These are phyloP conservation scores for Drosophila rufa DNA, from an alignment of 1,140 invertebrate genomes.

Conservation along the genomic window DNA sequence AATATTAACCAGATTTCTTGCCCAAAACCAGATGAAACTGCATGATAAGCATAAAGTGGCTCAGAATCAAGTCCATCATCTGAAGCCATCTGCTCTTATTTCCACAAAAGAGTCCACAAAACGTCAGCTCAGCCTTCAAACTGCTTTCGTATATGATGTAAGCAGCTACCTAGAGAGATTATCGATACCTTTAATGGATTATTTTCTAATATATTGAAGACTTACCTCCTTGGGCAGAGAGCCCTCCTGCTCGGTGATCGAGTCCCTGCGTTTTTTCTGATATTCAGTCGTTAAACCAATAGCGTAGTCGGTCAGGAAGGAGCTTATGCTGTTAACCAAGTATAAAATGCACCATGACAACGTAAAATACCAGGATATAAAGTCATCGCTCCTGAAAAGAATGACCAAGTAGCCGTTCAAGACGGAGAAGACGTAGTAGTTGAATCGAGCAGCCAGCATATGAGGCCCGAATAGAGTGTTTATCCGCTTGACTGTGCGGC, in stretches of 20 bases:
- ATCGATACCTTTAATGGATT: too few relatives aligned
- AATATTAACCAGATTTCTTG: neutral
- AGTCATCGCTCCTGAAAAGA: neutral
- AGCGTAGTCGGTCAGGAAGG: neutral
- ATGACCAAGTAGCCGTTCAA: neutral
- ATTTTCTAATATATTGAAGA: neutral
- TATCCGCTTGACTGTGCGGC: neutral
- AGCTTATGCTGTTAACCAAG: neutral
- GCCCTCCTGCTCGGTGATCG: neutral
- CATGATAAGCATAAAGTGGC: neutral
- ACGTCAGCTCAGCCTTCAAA: neutral
- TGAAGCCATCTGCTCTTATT: neutral
- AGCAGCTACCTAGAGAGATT: neutral
- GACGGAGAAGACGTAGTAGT: neutral
- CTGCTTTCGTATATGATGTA: constrained; percentile 7
- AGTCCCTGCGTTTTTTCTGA: neutral
- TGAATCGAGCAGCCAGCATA: neutral
- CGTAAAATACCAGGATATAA: neutral
- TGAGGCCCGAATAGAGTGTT: neutral
- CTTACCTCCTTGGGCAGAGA: neutral
- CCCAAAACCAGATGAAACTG: neutral
- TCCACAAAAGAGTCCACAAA: neutral
- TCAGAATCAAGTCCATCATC: neutral
- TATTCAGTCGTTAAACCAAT: neutral
- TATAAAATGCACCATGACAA: neutral